A percentile compares a stretch with the other conserved stretches of the same genome.
These are phyloP conservation scores for Hemibagrus wyckioides DNA, from an alignment of 2,113 vertebrate species.

Conservation along the genomic window DNA sequence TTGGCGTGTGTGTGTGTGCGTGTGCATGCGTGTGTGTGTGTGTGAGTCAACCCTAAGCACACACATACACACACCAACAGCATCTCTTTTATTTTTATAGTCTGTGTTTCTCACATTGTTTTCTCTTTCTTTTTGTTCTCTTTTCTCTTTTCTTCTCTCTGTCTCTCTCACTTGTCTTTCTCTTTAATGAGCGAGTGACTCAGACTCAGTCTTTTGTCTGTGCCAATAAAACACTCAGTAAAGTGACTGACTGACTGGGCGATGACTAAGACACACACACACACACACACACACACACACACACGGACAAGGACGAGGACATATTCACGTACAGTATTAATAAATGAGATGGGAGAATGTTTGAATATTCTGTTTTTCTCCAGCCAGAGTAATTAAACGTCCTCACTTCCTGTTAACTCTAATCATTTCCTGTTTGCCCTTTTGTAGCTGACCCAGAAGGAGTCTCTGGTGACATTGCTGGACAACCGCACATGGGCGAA, in stretches of 20 bases:
- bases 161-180: not conserved
- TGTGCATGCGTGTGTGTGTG: not conserved
- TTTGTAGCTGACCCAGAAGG: conserved; percentile 91
- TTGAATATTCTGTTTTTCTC: not conserved
- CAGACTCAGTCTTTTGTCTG: conserved; percentile 12
- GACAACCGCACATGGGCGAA: conserved; percentile 96
- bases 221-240: not conserved
- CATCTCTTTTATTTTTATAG: not conserved
- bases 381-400: not conserved
- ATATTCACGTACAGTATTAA: not conserved
- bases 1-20: not conserved
- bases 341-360: not conserved
- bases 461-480: conserved; percentile 90
- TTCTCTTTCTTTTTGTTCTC: not conserved
- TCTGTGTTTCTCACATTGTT: not conserved
- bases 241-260: not conserved
- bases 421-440: conserved; percentile 29
- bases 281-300: not conserved
- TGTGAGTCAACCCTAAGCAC: not conserved
- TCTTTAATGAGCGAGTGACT: conserved; percentile 39
- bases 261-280: not conserved
- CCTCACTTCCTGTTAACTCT: conserved; percentile 4
- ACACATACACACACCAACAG: not conserved
- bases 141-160: not conserved
- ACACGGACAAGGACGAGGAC: not conserved